phyloP scores from a whole-genome alignment of 2,113 vertebrate species.

The Eulemur macaco region DNA sequence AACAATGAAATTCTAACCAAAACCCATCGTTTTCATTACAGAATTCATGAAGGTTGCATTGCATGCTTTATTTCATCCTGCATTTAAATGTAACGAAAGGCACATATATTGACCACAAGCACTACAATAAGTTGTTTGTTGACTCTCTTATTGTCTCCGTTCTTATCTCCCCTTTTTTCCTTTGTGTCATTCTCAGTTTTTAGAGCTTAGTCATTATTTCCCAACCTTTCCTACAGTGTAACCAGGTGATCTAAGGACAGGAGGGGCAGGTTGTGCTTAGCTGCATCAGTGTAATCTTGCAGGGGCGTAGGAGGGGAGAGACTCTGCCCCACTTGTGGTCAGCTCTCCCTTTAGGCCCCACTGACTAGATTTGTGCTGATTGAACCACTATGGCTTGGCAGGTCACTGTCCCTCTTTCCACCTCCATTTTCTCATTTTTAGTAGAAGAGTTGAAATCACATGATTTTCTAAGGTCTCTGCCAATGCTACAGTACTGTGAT shows the following conservation, averaged over 20 bases:
- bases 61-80: not conserved
- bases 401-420: not conserved
- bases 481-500: not conserved
- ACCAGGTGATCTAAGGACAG: not conserved
- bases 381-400: not conserved
- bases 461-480: not conserved
- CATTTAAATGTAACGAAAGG: not conserved
- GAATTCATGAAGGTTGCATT: fast-evolving
- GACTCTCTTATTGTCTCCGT: not conserved
- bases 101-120: not conserved
- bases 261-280: not conserved
- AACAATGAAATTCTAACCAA: not conserved
- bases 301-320: not conserved
- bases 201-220: not conserved
- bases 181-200: not conserved
- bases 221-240: not conserved
- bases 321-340: fast-evolving
- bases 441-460: not conserved
- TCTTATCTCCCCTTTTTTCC: not conserved
- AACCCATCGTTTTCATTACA: not conserved
- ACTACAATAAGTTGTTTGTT: not conserved
- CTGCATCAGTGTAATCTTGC: not conserved
- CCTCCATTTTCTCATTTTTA: constrained; percentile 4
- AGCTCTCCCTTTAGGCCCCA: not conserved
- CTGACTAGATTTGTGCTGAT: not conserved